A percentile compares a stretch with the other conserved stretches of the same genome.
Evolutionary conservation across 2,888 invertebrate genomes (phyloP).

Genomic region (Campoplex capitator): DNA sequence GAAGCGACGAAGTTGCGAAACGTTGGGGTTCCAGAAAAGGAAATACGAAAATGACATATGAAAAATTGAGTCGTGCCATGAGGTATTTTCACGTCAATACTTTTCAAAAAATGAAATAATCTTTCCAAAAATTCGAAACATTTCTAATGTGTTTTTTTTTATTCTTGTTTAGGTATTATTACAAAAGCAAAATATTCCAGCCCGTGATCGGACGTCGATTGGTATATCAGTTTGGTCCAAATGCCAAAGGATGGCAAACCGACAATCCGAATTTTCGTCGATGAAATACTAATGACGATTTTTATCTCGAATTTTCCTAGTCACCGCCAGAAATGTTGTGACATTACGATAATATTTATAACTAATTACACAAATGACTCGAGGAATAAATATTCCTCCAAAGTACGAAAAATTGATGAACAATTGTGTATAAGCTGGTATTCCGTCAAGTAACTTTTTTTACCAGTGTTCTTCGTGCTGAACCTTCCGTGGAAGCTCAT

Average conservation of each 20-base stretch:
- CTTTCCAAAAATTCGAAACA: neutral
- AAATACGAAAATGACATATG: conserved; percentile 96
- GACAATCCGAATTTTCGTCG: conserved; percentile 86
- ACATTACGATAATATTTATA: conserved; percentile 23
- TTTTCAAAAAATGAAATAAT: neutral
- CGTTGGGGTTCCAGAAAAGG: conserved; percentile 95
- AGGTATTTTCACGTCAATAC: conserved; percentile 85
- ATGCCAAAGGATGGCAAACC: conserved; percentile 91
- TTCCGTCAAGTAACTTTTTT: neutral
- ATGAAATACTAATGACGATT: conserved; percentile 15
- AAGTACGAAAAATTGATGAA: conserved; percentile 2
- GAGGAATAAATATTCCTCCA: conserved; percentile 43
- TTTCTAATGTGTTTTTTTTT: conserved; percentile 56
- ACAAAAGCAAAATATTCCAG: conserved; percentile 90
- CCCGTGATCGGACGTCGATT: conserved; percentile 91
- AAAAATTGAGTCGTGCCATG: conserved; percentile 96
- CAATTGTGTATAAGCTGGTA: neutral
- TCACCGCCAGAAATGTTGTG: conserved; percentile 32
- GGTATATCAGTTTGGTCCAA: conserved; percentile 93
- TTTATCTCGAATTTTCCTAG: conserved; percentile 31
- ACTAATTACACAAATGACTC: conserved; percentile 32
- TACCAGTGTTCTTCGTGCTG: neutral
- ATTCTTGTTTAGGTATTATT: conserved; percentile 89
- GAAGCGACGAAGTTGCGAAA: conserved; percentile 94
- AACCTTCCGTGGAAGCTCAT: neutral